Conservation (phyloP, 2,113 vertebrate species). For the Poeciliopsis turrubarensis region DNA sequence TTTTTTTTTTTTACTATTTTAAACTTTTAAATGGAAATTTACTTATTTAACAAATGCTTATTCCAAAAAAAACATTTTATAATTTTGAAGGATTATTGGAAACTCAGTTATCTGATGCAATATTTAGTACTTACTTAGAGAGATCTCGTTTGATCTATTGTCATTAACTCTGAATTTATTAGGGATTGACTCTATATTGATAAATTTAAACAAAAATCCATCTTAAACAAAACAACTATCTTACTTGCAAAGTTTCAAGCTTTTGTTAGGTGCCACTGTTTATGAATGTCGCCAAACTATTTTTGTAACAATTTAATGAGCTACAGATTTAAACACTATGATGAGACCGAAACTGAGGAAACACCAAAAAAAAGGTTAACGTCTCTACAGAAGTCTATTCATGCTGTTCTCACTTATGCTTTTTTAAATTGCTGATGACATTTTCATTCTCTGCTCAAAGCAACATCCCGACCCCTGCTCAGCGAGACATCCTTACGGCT, state of each 20-base stretch:
- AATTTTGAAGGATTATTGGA: too few species aligned
- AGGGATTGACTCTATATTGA: too few species aligned
- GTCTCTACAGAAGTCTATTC: neutral
- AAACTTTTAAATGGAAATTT: too few species aligned
- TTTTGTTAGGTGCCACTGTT: neutral
- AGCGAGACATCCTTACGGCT: slow-evolving; percentile 54
- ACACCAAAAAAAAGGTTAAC: neutral
- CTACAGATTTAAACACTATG: neutral
- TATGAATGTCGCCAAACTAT: neutral
- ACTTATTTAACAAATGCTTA: too few species aligned
- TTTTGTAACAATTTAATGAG: neutral
- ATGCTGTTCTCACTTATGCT: neutral
- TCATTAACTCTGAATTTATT: too few species aligned
- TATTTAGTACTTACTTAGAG: too few species aligned
- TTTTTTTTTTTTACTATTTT: too few species aligned
- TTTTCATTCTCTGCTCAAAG: slow-evolving; percentile 32
- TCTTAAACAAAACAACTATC: too few species aligned
- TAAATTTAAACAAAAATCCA: too few species aligned
- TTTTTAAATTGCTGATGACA: slow-evolving; percentile 37
- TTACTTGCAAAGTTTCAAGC: neutral
- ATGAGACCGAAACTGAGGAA: neutral
- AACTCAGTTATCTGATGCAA: too few species aligned
- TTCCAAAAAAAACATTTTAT: too few species aligned
- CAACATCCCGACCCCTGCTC: slow-evolving; percentile 15
- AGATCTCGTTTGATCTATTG: too few species aligned